phyloP scores from a whole-genome alignment of 2,113 vertebrate species.

The Eulemur macaco region DNA sequence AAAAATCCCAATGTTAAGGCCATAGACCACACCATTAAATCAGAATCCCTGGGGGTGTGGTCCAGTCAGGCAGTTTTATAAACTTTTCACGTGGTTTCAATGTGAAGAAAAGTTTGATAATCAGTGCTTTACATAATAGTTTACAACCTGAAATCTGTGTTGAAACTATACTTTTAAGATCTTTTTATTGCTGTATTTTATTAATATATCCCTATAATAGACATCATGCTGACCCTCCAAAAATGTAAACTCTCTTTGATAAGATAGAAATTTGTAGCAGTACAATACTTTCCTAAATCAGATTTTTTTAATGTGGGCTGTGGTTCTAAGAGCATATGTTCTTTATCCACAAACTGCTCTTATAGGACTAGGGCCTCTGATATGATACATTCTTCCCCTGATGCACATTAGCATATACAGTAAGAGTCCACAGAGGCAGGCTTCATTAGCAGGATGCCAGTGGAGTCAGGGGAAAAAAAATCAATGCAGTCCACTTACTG shows the following conservation, averaged over 20 bases:
- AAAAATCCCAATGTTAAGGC: background rate
- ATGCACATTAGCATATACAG: background rate
- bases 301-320: background rate
- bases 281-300: background rate
- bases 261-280: background rate
- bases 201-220: background rate
- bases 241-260: conserved; percentile 32
- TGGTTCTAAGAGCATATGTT: conserved; percentile 1
- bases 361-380: background rate
- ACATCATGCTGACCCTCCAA: background rate
- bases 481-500: conserved; percentile 28
- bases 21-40: background rate
- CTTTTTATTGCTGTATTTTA: background rate
- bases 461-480: background rate
- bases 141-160: background rate
- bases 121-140: background rate
- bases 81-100: background rate
- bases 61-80: background rate
- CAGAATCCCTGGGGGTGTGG: background rate
- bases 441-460: conserved; percentile 42
- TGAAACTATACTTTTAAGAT: background rate
- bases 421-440: conserved; percentile 5
- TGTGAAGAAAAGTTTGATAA: background rate
- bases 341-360: background rate
- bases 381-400: background rate